Conservation (phyloP, 2,888 invertebrate species). For the Muschampia plurimacula region DNA sequence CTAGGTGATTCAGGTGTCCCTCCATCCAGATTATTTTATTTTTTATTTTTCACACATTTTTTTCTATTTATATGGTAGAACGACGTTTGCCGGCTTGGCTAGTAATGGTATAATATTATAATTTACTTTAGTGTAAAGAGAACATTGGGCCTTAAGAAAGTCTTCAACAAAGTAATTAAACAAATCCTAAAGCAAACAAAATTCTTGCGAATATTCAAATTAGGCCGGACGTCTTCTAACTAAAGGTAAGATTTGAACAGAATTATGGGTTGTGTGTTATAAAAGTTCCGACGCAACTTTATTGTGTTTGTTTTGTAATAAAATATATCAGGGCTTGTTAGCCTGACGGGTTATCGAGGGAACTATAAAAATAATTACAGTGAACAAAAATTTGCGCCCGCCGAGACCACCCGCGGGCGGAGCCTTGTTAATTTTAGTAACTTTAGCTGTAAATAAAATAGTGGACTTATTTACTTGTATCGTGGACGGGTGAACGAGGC, state of each 20-base stretch:
- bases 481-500: not conserved
- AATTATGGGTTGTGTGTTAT: conserved; percentile 22
- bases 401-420: conserved; percentile 57
- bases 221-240: conserved; percentile 9
- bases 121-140: too few species aligned
- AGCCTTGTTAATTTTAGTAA: conserved; percentile 34
- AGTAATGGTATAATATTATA: too few species aligned
- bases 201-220: conserved; percentile 14
- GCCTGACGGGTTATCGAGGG: conserved; percentile 52
- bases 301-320: conserved; percentile 66
- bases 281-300: conserved; percentile 62
- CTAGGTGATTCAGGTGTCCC: too few species aligned
- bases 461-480: conserved; percentile 11
- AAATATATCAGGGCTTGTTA: conserved; percentile 59
- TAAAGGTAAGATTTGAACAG: conserved; percentile 23
- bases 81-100: too few species aligned
- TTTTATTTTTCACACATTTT: too few species aligned
- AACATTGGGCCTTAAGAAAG: not conserved
- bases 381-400: conserved; percentile 52
- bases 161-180: not conserved
- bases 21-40: too few species aligned
- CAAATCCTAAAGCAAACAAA: conserved; percentile 1
- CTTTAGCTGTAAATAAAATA: conserved; percentile 32
- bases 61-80: too few species aligned
- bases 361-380: conserved; percentile 59